Base-by-base conservation (phyloP, 2,888 invertebrate species). In the Amblyteles armatorius region DNA sequence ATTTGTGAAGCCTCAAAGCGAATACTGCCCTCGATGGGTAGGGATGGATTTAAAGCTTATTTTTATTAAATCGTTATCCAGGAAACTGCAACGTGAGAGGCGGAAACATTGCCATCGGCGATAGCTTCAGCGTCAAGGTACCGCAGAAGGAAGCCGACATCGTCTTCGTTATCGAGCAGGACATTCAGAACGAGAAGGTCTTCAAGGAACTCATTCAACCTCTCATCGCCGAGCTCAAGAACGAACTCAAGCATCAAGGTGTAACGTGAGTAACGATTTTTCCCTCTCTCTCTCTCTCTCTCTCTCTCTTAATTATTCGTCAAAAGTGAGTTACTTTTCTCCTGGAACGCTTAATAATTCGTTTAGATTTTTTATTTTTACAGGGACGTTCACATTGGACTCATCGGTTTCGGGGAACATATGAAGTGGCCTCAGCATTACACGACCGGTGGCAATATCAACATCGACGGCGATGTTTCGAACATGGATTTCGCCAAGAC, bases 71-170 rank as follows among this genome's bases (percentile, higher is more conserved):
- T 44, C 36, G 19, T 78, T 44, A 79, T 85, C 22, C 87, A 95
- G 95, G 93, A 29, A 92, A 91, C 87, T 95, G 95, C 90, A 92
- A 92, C 68, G 94, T 95, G 71, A 93, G 94, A 5, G 94, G 94
- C 22, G 89, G 93, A 19, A 90, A 93, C 1, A 93, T 95, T 48
- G 93, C 94, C 4, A 88, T 97, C 0, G 96, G 96, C 0, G 96
- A 97, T 16, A 94, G 93, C 22, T 96, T 96, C 92, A 95, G 95
- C 74, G 94, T 96, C 0, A 96, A 96, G 89, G 91, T 95, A 36
- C 97, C 97, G 0, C 95, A 95, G 85, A 96, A 96, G 85, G 95
- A 97, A 86, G 98, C 97, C 1, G 98, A 98, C 91, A 95, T 98
- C 80, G 94, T 98, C 0, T 95, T 98, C 79, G 95, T 97, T 0